A percentile compares a stretch with the other conserved stretches of the same genome.
Evolutionary conservation across 2,797 vertebrate species (phyloP).

Genomic region (Emydoidea blandingii): DNA sequence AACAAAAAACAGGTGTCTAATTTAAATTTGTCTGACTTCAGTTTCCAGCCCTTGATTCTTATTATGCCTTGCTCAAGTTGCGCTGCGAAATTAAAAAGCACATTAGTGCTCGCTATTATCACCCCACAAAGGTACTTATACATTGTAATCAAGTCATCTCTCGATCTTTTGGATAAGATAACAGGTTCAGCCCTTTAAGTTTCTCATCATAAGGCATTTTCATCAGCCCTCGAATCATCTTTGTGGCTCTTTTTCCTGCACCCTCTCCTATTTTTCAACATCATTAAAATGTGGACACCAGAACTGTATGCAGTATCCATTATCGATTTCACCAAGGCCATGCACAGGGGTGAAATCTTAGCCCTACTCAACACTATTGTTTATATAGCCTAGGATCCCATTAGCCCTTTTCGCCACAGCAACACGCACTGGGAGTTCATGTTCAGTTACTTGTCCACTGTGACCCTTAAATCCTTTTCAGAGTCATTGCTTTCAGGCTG

Average conservation of each 20-base stretch:
- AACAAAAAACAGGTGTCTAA: not conserved
- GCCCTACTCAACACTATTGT: no score
- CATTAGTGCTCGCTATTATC: not conserved
- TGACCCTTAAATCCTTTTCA: not conserved
- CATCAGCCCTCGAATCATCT: not conserved
- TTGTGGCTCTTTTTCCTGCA: not conserved
- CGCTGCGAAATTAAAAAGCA: not conserved
- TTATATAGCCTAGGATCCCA: not conserved
- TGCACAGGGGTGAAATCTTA: not conserved
- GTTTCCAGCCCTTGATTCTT: not conserved
- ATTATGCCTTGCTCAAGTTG: fast-evolving
- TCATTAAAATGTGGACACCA: not conserved
- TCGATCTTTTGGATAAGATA: not conserved
- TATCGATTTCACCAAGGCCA: not conserved
- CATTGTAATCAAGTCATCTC: no score
- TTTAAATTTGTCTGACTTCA: not conserved
- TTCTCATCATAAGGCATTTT: not conserved
- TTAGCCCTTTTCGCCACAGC: not conserved
- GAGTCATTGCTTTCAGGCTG: not conserved
- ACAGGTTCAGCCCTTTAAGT: not conserved
- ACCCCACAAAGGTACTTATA: not conserved
- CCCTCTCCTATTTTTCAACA: not conserved
- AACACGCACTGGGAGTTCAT: not conserved
- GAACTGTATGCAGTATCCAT: not conserved
- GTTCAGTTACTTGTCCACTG: not conserved